Evolutionary conservation across 1,140 invertebrate genomes (phyloP).

Genomic region (Drosophila ambigua): DNA sequence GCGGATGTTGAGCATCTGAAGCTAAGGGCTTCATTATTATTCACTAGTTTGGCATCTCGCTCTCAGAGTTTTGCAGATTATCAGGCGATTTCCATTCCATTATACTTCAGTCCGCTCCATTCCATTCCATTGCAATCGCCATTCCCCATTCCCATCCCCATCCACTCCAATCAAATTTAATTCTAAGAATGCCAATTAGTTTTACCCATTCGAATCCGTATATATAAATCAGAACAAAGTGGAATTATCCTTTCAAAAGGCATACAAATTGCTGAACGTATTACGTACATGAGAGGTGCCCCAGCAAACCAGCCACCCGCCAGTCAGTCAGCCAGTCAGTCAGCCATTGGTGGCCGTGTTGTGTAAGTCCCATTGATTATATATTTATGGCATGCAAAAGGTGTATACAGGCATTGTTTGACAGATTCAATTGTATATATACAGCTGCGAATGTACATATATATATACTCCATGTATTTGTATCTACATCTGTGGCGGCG

Average conservation of each 20-base stretch:
- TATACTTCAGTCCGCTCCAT: constrained; percentile 15
- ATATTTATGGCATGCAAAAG: constrained; percentile 74
- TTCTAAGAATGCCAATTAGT: constrained; percentile 22
- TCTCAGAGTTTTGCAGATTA: constrained; percentile 20
- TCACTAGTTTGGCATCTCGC: constrained; percentile 9
- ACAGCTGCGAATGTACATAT: not conserved
- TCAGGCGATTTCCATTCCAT: constrained; percentile 21
- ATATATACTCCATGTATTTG: constrained; percentile 1
- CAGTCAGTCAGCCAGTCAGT: too few relatives aligned
- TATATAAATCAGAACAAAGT: constrained; percentile 73
- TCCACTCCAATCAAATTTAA: constrained; percentile 26
- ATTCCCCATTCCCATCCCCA: constrained; percentile 8
- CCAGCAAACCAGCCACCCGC: too few relatives aligned
- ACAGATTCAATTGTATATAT: constrained; percentile 59
- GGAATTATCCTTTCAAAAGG: constrained; percentile 72
- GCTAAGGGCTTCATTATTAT: constrained; percentile 18
- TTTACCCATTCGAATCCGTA: constrained; percentile 20
- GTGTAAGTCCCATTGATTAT: constrained; percentile 73
- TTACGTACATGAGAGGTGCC: constrained; percentile 49
- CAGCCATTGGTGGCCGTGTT: too few relatives aligned
- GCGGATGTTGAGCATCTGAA: constrained; percentile 8
- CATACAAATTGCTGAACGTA: constrained; percentile 66
- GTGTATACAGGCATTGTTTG: constrained; percentile 58
- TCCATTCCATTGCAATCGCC: not conserved
- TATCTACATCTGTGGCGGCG: not conserved